These are phyloP conservation scores for Dascyllus trimaculatus DNA, from an alignment of 2,113 vertebrate species.

Conservation along the genomic window DNA sequence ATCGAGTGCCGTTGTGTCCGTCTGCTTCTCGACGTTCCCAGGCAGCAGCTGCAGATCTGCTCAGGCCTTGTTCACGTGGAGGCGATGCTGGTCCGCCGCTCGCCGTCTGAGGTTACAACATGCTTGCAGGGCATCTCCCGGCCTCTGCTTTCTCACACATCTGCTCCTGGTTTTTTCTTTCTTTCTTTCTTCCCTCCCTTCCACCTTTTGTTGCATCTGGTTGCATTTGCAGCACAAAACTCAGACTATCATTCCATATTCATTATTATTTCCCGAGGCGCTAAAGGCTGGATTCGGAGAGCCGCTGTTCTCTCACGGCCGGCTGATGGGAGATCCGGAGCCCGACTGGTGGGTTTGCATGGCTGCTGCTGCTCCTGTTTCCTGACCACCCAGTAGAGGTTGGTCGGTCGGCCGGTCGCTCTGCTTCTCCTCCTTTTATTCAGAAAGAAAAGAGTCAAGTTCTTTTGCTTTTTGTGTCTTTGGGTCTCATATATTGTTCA, in stretches of 20 bases:
- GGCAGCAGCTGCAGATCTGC: constrained; percentile 70
- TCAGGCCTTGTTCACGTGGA: constrained; percentile 60
- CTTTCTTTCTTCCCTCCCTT: constrained; percentile 80
- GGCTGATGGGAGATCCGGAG: constrained; percentile 49
- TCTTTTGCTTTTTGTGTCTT: background rate
- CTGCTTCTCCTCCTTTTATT: constrained; percentile 26
- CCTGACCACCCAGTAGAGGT: constrained; percentile 91
- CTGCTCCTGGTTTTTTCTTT: constrained; percentile 92
- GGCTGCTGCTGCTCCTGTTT: constrained; percentile 88
- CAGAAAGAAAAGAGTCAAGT: background rate
- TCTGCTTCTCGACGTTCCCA: constrained; percentile 60
- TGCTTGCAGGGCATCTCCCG: constrained; percentile 78
- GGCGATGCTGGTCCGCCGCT: too few relatives aligned
- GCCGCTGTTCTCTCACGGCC: constrained; percentile 87
- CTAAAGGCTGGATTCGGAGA: constrained; percentile 72
- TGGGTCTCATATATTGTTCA: too few relatives aligned
- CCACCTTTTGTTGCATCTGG: constrained; percentile 92
- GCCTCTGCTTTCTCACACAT: constrained; percentile 85
- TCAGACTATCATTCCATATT: constrained; percentile 93
- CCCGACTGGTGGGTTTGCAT: constrained; percentile 15
- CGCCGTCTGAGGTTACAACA: constrained; percentile 64
- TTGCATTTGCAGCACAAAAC: constrained; percentile 94
- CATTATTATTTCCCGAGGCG: constrained; percentile 95
- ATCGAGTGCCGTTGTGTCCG: constrained; percentile 76
- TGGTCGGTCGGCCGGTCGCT: constrained; percentile 80